Conservation (phyloP, 2,888 invertebrate genomes). For the Prosapia bicincta region DNA sequence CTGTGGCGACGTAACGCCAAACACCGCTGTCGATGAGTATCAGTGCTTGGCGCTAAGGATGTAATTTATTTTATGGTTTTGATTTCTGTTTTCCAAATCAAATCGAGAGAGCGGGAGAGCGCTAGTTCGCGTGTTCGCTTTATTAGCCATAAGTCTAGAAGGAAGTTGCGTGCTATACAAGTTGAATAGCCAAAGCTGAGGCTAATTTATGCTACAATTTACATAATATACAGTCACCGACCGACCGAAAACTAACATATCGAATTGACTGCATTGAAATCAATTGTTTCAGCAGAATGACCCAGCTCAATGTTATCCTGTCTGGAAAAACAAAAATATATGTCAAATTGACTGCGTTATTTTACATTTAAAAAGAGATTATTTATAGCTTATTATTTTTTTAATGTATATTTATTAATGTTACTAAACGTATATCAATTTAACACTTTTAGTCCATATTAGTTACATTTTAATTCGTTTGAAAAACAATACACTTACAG, state of each 20-base stretch:
- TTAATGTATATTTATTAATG: too few relatives aligned
- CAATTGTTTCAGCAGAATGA: neutral
- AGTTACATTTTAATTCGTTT: too few relatives aligned
- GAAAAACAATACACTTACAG: too few relatives aligned
- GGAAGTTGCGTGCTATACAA: slow-evolving; percentile 24
- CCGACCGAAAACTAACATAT: neutral
- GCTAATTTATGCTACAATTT: slow-evolving; percentile 32
- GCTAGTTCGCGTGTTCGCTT: slow-evolving; percentile 7
- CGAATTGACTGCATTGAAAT: slow-evolving; percentile 2
- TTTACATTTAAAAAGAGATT: too few relatives aligned
- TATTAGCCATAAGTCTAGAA: slow-evolving; percentile 6
- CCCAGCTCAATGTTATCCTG: neutral
- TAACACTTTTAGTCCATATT: too few relatives aligned
- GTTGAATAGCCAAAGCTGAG: slow-evolving; percentile 29
- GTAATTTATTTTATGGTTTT: neutral
- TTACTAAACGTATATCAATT: too few relatives aligned
- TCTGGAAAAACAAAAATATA: too few relatives aligned
- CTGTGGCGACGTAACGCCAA: neutral
- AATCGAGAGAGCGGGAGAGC: neutral
- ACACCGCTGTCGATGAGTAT: neutral
- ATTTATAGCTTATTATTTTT: too few relatives aligned
- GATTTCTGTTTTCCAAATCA: neutral
- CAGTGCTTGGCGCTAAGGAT: neutral
- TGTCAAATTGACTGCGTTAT: too few relatives aligned
- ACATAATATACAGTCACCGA: slow-evolving; percentile 33